Evolutionary conservation across 2,888 invertebrate genomes (phyloP), one percentile per base, ranked within the genome.

Genomic region (Drosophila gaucha): DNA sequence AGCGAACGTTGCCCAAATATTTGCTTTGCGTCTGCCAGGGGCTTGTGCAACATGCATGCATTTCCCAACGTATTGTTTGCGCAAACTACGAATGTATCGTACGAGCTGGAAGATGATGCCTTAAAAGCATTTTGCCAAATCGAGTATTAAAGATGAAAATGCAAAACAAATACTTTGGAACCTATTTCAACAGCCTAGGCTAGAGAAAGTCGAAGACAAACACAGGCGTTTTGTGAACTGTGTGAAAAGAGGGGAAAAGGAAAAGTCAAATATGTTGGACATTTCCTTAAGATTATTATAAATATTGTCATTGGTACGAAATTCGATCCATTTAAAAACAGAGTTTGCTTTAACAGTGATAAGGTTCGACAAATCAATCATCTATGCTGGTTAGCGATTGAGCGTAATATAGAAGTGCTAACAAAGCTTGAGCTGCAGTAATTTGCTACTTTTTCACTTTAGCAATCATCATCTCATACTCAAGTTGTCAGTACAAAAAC

Each of bases 11-110:
- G 51, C 36, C 36, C 51, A 74, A 86, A 69, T 80, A 65, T 80
- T 86, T 86, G 57, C 63, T 51, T 63, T 70, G 69, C 35, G 56
- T 60, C 52, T 64, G 58, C 63, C 59, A 49, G 38, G 46, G 68
- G 60, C 58, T 68, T 69, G 50, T 71, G 63, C 62, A 64, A 54
- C 62, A 60, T 78, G 56, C 66, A 67, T 74, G 65, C 70, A 68
- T 35, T 49, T 69, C 16, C 18, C 36, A 18, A 9, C 39, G 28
- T 69, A 50, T 67, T 86, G 79, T 66, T 70, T 75, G 67, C 39
- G 41, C 75, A 72, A 54, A 66, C 57, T 69, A 51, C 47, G 44
- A 55, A 46, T 49, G 20, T 47, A 43, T 31, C 58, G 31, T n/a
- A 6, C 28, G 28, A 33, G 36, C 49, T 9, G 3, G 16, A 55